Evolutionary conservation across 2,113 vertebrate species (phyloP), one percentile per base, ranked within the genome.

Genomic region (Campylomormyrus tamandua): DNA sequence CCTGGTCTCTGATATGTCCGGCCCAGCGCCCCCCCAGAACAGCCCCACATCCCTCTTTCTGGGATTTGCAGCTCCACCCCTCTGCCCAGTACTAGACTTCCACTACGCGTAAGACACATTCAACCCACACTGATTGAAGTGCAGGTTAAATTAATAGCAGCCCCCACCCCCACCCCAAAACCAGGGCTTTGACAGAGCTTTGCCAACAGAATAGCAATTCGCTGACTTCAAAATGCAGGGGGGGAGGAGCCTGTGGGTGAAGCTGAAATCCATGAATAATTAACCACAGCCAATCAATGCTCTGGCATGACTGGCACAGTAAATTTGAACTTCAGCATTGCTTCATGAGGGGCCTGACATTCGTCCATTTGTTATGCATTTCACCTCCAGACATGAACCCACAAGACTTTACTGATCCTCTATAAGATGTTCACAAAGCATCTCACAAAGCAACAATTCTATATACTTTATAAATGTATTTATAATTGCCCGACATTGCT

Each of bases 121-220:
- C 62, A 90, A 35, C 45, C n/a, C 19, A 53, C 48, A 87, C 62
- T 91, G 91, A 92, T 91, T 58, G 90, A 91, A 89, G 77, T 58
- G 58, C 50, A 49, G 86, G 89, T 91, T 87, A 86, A 89, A 92
- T 92, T 88, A 92, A 92, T 90, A 58, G 27, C 24, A 7, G 3
- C n/a, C 27, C 83, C 3, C 42, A 77, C 45, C 90, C 85, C 58
- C 91, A 35, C 88, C 56, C 83, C 15, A 45, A 70, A 83, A 89
- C n/a, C 42, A 39, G 19, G 53, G 39, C 74, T 90, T 90, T 56
- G 87, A 21, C 35, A 39, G 19, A 48, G 46, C 83, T 90, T 90
- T 66, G 87, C 62, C 90, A 88, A 83, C 58, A 53, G 83, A 90
- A 88, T 90, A 86, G 62, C 66, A 83, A 83, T 87, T 88, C 88